Base-by-base conservation (phyloP, 1,140 invertebrate species). In the Drosophila carrolli region DNA sequence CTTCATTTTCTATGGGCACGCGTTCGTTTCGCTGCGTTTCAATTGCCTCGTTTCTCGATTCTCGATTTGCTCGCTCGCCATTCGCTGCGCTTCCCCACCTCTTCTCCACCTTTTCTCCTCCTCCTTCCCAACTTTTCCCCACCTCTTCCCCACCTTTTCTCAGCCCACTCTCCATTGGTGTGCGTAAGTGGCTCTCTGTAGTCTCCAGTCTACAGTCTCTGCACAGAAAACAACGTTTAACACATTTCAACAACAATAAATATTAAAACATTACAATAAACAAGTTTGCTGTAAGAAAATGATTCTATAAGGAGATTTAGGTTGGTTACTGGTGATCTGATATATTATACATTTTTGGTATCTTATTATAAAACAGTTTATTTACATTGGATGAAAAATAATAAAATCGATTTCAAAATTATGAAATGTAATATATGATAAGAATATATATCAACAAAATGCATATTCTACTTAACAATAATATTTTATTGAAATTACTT, bases 61-160 rank as follows among this genome's bases (percentile, higher is more conserved):
- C 67, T 53, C 59, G 71, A 83, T 68, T 71, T 68, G 82, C 70
- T 86, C 37, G 75, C 61, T 86, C 51, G 66, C 78, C 75, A 86
- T 86, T 86, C 82, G 82, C 58, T 80, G 80, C 51, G 71, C 65
- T 58, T 59, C 60, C 43, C 51, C 63, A 46, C 27, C 35, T 63
- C 16, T 37, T 37, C 40, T 16, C 19, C 61, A 19, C 14, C 13
- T 47, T n/a, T 67, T 41, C 38, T 57, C 29, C 16, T 10, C 29
- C 29, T 23, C 5, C 19, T 10, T 4, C 5, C 32, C 27, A 11
- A 3, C 16, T 48, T 62, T 58, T 29, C 55, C 61, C 59, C 57
- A 29, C 43, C 14, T 35, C 2, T 23, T 19, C 7, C n/a, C 8
- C 54, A 41, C 38, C 54, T 41, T 38, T 41, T 41, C 38, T 9